Evolutionary conservation across 2,888 invertebrate species (phyloP), one percentile per base, ranked within the genome.

Genomic region (Camponotus fellah): DNA sequence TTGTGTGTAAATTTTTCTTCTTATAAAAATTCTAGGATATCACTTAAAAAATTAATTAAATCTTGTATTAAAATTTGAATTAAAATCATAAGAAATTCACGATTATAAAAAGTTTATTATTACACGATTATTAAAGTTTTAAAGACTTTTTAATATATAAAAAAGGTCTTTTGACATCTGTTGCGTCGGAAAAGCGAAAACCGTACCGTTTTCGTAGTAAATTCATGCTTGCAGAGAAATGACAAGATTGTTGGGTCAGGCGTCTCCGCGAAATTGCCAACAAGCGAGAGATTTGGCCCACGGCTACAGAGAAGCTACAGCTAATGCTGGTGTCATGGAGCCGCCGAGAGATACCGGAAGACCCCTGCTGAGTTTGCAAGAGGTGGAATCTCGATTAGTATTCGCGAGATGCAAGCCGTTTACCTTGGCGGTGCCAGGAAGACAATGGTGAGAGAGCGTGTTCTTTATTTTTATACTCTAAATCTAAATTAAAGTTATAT

Each of bases 331-430:
- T 3, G 95, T 98, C 6, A 98, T 98, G 98, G 98, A 98, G 89
- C 97, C 98, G 0, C 96, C 97, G 77, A 97, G 97, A 21, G 98
- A 98, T 92, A 93, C 94, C 64, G 98, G 98, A 0, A 96, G 97
- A 84, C 98, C 98, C 0, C 94, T 98, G 85, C 95, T 98, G 6
- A 97, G 98, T 17, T 96, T 98, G 75, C 97, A 98, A 92, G 98
- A 98, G 94, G 96, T 98, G 88, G 98, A 98, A 94, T 97, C 98
- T 92, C 96, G 98, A 92, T 96, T 98, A 94, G 98, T 98, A 91
- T 98, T 98, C 95, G 98, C 98, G 92, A 97, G 98, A 95, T 98
- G 98, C 96, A 98, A 98, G 96, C 98, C 98, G 76, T 98, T 98
- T 94, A 97, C 97, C 76, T 95, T 98, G 94, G 97, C 97, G 92